Conservation (phyloP, 2,888 invertebrate species). For the Drosophila anceps region DNA sequence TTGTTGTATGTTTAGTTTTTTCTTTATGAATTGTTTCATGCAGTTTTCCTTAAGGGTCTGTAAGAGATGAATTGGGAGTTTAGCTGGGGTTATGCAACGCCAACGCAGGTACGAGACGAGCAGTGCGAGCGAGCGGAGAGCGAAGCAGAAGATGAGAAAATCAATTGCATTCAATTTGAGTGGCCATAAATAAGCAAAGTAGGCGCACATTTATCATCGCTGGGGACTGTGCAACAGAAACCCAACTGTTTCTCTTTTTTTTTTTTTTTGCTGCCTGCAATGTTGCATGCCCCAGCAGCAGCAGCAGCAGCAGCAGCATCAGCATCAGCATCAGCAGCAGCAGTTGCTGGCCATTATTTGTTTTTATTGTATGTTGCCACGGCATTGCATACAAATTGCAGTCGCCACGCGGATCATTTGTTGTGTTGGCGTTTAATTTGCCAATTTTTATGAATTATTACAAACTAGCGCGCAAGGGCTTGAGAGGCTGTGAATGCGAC, state of each 20-base stretch:
- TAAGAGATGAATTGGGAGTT: constrained; percentile 39
- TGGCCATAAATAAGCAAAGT: constrained; percentile 74
- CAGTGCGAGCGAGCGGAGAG: constrained; percentile 1
- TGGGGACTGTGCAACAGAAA: constrained; percentile 39
- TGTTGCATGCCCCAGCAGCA: constrained; percentile 56
- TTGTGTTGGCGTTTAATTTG: constrained; percentile 81
- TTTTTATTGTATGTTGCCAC: constrained; percentile 28
- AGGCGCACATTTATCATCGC: constrained; percentile 70
- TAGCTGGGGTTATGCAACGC: constrained; percentile 66
- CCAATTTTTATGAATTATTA: constrained; percentile 80
- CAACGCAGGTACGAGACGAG: constrained; percentile 52
- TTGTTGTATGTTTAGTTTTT: constrained; percentile 23
- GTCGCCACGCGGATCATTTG: constrained; percentile 70
- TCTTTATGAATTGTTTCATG: constrained; percentile 45
- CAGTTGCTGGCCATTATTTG: constrained; percentile 67
- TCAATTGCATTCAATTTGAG: constrained; percentile 80
- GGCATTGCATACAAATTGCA: constrained; percentile 67
- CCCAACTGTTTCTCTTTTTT: constrained; percentile 43
- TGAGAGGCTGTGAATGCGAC: constrained; percentile 21
- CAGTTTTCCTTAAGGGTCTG: constrained; percentile 53
- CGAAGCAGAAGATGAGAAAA: constrained; percentile 36
- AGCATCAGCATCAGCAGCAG: constrained; percentile 11
- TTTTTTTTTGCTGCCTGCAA: constrained; percentile 39
- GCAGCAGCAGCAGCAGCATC: constrained; percentile 9
- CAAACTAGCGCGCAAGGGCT: constrained; percentile 38